phyloP scores from a whole-genome alignment of 2,797 vertebrate genomes.

The Macropodus opercularis region DNA sequence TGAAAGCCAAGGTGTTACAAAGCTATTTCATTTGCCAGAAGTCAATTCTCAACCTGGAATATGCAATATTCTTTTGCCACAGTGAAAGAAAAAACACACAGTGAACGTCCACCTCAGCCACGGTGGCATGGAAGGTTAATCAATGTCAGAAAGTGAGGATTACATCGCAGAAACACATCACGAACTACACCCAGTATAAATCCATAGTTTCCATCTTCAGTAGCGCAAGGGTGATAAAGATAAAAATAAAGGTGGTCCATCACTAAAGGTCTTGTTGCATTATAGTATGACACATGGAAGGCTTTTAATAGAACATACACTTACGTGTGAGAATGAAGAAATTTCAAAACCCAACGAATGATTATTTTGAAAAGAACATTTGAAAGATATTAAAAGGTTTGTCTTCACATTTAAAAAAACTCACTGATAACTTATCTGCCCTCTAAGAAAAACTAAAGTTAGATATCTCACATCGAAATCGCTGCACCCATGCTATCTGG shows the following conservation, averaged over 20 bases:
- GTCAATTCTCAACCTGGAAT: constrained; percentile 1
- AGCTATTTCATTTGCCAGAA: constrained; percentile 26
- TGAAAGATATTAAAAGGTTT: too few relatives aligned
- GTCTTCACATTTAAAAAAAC: neutral
- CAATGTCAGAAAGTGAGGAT: constrained; percentile 18
- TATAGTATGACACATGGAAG: neutral
- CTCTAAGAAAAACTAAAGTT: too few relatives aligned
- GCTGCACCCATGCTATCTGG: too few relatives aligned
- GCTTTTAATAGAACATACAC: neutral
- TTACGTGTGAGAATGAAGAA: too few relatives aligned
- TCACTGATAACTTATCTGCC: too few relatives aligned
- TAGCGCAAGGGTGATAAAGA: neutral
- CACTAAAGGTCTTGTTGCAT: neutral
- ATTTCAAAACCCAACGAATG: too few relatives aligned
- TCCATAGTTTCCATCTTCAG: neutral
- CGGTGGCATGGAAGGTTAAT: constrained; percentile 1
- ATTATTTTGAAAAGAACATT: neutral
- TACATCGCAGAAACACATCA: constrained; percentile 26
- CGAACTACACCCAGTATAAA: too few relatives aligned
- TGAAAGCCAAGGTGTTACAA: constrained; percentile 3
- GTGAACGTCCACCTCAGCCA: neutral
- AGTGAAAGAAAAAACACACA: neutral
- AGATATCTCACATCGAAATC: too few relatives aligned
- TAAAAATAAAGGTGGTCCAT: neutral
- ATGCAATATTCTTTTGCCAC: neutral